phyloP scores from a whole-genome alignment of 2,113 vertebrate species.

The Rhinolophus ferrumequinum region DNA sequence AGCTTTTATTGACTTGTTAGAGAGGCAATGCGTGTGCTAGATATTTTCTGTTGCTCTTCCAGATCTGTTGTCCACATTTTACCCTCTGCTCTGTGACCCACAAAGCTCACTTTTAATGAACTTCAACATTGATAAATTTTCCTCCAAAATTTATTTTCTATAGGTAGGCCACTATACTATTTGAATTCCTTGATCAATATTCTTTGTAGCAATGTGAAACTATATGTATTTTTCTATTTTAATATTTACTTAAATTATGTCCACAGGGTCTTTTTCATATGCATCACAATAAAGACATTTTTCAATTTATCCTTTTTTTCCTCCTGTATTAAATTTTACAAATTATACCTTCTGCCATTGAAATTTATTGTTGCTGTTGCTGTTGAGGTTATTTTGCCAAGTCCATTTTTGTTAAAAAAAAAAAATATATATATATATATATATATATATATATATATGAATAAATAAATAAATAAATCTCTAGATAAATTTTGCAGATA shows the following conservation, averaged over 20 bases:
- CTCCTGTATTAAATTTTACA: background rate
- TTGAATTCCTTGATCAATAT: constrained; percentile 27
- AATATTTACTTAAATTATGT: background rate
- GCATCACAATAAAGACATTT: background rate
- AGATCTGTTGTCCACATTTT: background rate
- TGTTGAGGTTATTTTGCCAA: constrained; percentile 8
- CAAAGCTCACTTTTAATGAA: background rate
- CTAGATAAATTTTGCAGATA: background rate
- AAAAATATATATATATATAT: no score
- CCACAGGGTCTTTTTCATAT: background rate
- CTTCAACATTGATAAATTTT: background rate
- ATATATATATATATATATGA: no score
- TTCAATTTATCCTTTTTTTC: background rate
- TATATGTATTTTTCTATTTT: constrained; percentile 2
- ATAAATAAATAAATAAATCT: no score
- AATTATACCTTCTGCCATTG: background rate
- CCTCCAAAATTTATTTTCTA: background rate
- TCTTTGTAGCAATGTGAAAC: background rate
- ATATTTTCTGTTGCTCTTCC: background rate
- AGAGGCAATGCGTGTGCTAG: background rate
- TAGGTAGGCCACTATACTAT: background rate
- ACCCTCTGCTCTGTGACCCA: background rate
- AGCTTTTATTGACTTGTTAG: background rate
- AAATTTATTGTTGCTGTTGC: background rate
- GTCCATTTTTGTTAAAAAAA: background rate